Conservation (phyloP, 2,113 vertebrate genomes). For the Lepus timidus region DNA sequence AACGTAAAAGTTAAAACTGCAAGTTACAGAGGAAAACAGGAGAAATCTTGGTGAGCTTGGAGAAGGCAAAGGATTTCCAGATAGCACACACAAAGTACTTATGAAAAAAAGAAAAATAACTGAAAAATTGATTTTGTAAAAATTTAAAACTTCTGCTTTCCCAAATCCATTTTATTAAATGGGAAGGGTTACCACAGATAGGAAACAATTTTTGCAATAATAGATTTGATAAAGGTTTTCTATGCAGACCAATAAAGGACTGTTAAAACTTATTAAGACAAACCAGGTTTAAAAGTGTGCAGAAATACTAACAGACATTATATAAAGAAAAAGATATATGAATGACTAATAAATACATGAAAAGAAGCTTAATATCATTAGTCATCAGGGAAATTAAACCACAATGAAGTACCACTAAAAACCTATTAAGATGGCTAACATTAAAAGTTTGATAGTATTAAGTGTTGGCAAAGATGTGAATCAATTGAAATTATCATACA, state of each 20-base stretch:
- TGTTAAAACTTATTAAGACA: conserved; percentile 40
- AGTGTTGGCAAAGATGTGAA: not conserved
- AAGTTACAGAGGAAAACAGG: conserved; percentile 25
- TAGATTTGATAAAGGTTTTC: not conserved
- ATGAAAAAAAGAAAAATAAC: not conserved
- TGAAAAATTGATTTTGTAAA: conserved; percentile 37
- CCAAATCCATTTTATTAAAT: not conserved
- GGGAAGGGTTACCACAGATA: not conserved
- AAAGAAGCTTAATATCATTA: conserved; percentile 1
- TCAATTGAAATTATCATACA: not conserved
- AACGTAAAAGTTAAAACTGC: conserved; percentile 41
- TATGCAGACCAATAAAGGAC: conserved; percentile 1
- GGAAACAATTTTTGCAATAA: not conserved
- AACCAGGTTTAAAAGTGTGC: conserved; percentile 18
- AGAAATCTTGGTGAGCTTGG: not conserved
- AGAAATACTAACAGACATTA: conserved; percentile 27
- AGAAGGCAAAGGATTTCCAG: conserved; percentile 7
- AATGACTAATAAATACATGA: not conserved
- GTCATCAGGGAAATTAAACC: conserved; percentile 21
- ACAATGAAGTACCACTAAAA: not conserved
- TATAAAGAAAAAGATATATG: not conserved
- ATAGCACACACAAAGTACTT: not conserved
- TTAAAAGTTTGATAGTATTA: not conserved
- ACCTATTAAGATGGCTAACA: not conserved
- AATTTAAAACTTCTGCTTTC: conserved; percentile 16